A percentile compares a stretch with the other conserved stretches of the same genome.
phyloP scores from a whole-genome alignment of 2,113 vertebrate genomes.

The Perca flavescens region DNA sequence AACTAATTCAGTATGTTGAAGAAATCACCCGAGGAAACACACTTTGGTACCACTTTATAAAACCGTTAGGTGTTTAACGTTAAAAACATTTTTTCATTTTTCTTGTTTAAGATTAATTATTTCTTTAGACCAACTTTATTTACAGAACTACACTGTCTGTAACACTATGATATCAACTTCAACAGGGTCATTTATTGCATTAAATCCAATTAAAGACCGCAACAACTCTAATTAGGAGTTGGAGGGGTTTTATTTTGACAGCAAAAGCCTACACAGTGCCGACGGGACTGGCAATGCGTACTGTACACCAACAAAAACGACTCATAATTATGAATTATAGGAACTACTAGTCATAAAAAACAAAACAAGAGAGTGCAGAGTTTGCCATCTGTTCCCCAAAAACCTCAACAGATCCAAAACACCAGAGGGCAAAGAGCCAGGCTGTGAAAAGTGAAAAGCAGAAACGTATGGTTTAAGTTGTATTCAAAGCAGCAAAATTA shows the following conservation, averaged over 20 bases:
- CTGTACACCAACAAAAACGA: not conserved
- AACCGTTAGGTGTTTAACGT: not conserved
- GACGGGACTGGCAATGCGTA: too few species aligned
- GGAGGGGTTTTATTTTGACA: not conserved
- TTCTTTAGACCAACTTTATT: not conserved
- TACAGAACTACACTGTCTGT: not conserved
- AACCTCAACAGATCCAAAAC: too few species aligned
- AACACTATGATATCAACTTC: not conserved
- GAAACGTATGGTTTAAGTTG: too few species aligned
- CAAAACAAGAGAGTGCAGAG: not conserved
- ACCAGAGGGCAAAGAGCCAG: too few species aligned
- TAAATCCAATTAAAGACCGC: not conserved
- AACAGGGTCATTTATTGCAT: not conserved
- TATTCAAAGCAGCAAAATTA: too few species aligned
- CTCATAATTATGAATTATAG: not conserved
- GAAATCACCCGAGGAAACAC: not conserved
- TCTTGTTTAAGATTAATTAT: too few species aligned
- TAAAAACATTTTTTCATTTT: too few species aligned
- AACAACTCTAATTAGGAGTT: not conserved
- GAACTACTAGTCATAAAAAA: not conserved
- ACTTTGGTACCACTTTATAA: not conserved
- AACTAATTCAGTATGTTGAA: not conserved
- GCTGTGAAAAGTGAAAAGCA: too few species aligned
- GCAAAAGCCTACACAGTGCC: not conserved
- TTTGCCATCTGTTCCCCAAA: not conserved